Conservation (phyloP, 2,888 invertebrate genomes). For the Lepeophtheirus nordmannii region DNA sequence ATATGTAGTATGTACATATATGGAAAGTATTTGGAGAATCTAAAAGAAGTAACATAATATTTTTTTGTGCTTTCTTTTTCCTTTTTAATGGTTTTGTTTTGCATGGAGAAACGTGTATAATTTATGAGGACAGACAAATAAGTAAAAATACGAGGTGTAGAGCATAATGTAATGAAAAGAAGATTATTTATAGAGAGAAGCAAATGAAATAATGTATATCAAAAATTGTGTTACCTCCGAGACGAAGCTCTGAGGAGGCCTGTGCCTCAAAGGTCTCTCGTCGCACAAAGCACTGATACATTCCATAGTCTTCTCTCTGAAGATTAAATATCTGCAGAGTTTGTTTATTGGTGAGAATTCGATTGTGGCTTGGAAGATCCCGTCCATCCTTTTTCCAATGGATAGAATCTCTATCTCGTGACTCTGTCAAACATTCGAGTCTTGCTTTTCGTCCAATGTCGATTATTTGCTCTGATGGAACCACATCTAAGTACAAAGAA, state of each 20-base stretch:
- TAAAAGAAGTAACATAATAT: no score
- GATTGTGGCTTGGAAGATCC: neutral
- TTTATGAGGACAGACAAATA: no score
- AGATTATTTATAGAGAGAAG: no score
- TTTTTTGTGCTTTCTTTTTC: no score
- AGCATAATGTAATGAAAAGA: no score
- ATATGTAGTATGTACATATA: neutral
- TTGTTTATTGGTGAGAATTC: slow-evolving; percentile 15
- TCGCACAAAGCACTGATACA: slow-evolving; percentile 33
- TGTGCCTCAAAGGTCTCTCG: slow-evolving; percentile 39
- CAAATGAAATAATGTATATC: no score
- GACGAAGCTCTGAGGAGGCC: slow-evolving; percentile 54
- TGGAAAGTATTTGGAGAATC: neutral
- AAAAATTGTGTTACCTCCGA: slow-evolving; percentile 44
- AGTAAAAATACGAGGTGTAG: no score
- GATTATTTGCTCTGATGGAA: slow-evolving; percentile 23
- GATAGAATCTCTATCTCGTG: slow-evolving; percentile 10
- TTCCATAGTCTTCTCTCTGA: slow-evolving; percentile 34
- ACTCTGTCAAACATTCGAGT: slow-evolving; percentile 20
- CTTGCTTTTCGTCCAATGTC: slow-evolving; percentile 20
- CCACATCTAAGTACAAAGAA: slow-evolving; percentile 1
- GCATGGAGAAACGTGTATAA: no score
- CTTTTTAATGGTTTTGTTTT: no score
- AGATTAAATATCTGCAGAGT: slow-evolving; percentile 32
- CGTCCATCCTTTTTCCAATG: slow-evolving; percentile 19